Evolutionary conservation across 2,797 vertebrate genomes (phyloP).

Genomic region (Thripadectes ignobilis): DNA sequence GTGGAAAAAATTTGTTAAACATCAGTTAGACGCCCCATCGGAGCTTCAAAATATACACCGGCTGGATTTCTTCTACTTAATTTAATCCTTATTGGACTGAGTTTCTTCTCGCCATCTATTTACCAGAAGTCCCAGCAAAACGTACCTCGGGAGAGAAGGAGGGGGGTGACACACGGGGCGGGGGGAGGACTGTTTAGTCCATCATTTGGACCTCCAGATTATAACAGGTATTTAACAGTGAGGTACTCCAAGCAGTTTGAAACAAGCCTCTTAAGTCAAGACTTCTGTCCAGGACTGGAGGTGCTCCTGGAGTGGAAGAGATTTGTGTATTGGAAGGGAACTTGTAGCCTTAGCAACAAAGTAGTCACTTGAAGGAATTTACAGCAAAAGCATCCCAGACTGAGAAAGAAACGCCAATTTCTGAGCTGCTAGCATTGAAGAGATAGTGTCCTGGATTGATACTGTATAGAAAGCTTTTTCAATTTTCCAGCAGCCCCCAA

Average conservation of each 20-base stretch:
- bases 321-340: slow-evolving; percentile 58
- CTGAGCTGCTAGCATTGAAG: not conserved
- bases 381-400: slow-evolving; percentile 61
- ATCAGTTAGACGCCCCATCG: slow-evolving; percentile 70
- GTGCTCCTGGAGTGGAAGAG: slow-evolving; percentile 15
- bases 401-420: slow-evolving; percentile 47
- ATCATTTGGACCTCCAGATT: not conserved
- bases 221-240: slow-evolving; percentile 8
- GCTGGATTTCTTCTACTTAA: slow-evolving; percentile 76
- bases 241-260: not conserved
- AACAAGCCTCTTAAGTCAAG: not conserved
- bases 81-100: slow-evolving; percentile 71
- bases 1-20: slow-evolving; percentile 77
- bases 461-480: not conserved
- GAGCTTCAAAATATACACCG: slow-evolving; percentile 62
- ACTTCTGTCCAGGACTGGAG: slow-evolving; percentile 32
- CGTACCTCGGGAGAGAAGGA: not conserved
- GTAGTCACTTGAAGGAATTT: slow-evolving; percentile 73
- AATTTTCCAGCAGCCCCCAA: not conserved
- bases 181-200: slow-evolving; percentile 13
- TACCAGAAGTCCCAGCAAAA: slow-evolving; percentile 45
- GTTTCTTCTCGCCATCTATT: slow-evolving; percentile 42
- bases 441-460: not conserved
- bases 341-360: slow-evolving; percentile 74
- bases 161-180: not conserved